Conservation (phyloP, 2,888 invertebrate genomes). For the Dasypogon diadema region DNA sequence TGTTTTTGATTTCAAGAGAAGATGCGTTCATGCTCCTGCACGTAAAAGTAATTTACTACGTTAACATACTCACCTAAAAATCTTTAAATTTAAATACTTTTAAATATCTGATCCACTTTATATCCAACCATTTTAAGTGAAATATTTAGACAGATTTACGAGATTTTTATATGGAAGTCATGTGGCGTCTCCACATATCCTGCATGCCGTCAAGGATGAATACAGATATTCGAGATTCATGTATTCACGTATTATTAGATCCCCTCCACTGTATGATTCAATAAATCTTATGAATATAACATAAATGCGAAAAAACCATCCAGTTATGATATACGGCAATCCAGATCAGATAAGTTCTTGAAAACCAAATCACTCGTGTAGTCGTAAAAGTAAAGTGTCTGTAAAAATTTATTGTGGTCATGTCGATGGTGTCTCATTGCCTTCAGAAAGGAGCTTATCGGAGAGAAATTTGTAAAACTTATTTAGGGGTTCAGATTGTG, state of each 20-base stretch:
- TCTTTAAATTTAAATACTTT: constrained; percentile 51
- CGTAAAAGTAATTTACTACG: too few species aligned
- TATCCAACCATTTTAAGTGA: constrained; percentile 46
- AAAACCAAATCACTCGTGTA: constrained; percentile 57
- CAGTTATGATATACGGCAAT: constrained; percentile 55
- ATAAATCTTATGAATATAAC: constrained; percentile 57
- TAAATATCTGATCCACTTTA: constrained; percentile 4
- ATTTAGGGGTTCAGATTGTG: background rate
- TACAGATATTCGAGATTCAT: constrained; percentile 49
- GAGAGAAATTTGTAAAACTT: background rate
- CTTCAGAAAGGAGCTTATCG: constrained; percentile 3
- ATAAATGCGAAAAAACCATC: constrained; percentile 53
- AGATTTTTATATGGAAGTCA: constrained; percentile 56
- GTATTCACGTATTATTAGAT: constrained; percentile 54
- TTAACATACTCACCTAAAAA: too few species aligned
- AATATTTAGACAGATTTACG: constrained; percentile 56
- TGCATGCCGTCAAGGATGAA: constrained; percentile 49
- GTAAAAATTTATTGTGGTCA: constrained; percentile 56
- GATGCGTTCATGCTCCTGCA: too few species aligned
- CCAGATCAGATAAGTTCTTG: constrained; percentile 57
- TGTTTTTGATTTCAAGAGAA: too few species aligned
- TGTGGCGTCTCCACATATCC: constrained; percentile 55
- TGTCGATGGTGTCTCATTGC: constrained; percentile 6
- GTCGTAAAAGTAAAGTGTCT: constrained; percentile 57
- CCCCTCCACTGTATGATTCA: constrained; percentile 52